Base-by-base conservation (phyloP, 1,140 invertebrate genomes). In the Campoletis sonorensis region DNA sequence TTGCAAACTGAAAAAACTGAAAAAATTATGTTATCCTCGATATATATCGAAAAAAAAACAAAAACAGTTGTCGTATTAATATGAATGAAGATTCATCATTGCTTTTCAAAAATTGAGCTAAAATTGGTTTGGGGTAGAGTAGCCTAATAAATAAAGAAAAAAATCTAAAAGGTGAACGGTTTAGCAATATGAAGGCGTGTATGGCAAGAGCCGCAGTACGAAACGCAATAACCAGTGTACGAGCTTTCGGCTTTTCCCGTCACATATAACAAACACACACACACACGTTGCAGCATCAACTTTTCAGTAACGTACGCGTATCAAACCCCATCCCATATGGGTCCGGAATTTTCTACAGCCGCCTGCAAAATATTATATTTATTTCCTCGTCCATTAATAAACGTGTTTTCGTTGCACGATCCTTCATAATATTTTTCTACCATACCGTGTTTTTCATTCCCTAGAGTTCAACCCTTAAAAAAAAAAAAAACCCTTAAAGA, bases 211-310 rank as follows among this genome's bases (percentile, higher is more conserved):
- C 68, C 1, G 68, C 33, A n/a, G 27, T 40, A 40, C 18, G 68
- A 71, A 71, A 71, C 68, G 68, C 68, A 71, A 71, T 71, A 71
- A 71, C 68, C 68, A 21, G 68, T 68, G 30, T 68, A 68, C 64
- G 15, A 68, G 27, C 26, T 68, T 45, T 45, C 40, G 40, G 40
- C 27, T 23, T 21, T 7, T 10, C 54, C 54, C 11, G 21, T 58
- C 21, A 21, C 54, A 4, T 45, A 45, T 5, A 11, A 21, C n/a
- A n/a, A n/a, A n/a, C n/a, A n/a, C n/a, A n/a, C 10, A 58, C 8
- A 58, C 71, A 73, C 26, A 1, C 71, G 49, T 27, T 33, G n/a
- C 0, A 4, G 64, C 64, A 68, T 68, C 64, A 68, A 68, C 64
- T 68, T 27, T 45, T 45, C 40, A 45, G 40, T 10, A 45, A 11